A percentile compares a stretch with the other conserved stretches of the same genome.
These are phyloP conservation scores for Henricia sp. DNA, from an alignment of 53 echinoderm and acorn worm species.

Conservation along the genomic window DNA sequence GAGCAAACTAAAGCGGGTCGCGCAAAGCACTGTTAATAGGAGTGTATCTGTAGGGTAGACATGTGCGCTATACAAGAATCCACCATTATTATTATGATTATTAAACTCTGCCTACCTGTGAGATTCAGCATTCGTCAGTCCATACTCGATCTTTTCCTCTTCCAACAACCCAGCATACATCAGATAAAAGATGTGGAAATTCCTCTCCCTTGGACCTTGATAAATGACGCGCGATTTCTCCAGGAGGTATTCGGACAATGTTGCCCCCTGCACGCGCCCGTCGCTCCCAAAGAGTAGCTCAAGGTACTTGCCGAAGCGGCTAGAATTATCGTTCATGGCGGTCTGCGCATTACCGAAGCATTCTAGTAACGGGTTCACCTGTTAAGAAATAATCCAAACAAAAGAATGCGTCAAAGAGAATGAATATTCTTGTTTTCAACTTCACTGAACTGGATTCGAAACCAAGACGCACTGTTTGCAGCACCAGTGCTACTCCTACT, in stretches of 20 bases:
- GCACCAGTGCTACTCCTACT: too few species aligned
- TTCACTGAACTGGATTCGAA: too few species aligned
- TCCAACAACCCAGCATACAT: constrained; percentile 80
- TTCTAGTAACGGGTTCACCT: constrained; percentile 94
- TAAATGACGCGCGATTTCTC: constrained; percentile 90
- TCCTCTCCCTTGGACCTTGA: constrained; percentile 85
- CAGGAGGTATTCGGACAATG: constrained; percentile 85
- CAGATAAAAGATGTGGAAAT: constrained; percentile 96
- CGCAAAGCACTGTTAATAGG: too few species aligned
- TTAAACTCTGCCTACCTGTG: too few species aligned
- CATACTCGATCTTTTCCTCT: constrained; percentile 76
- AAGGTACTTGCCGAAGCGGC: constrained; percentile 93
- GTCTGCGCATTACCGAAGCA: constrained; percentile 98
- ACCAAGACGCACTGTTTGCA: too few species aligned
- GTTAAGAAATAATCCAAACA: too few species aligned
- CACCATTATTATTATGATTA: too few species aligned
- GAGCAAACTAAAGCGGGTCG: too few species aligned
- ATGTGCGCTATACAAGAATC: too few species aligned
- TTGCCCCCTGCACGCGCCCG: constrained; percentile 85
- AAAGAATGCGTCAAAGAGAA: too few species aligned
- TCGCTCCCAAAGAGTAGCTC: constrained; percentile 75
- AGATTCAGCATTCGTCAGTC: constrained; percentile 62
- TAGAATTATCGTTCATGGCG: constrained; percentile 95
- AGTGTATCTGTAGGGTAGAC: too few species aligned
- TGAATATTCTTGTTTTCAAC: too few species aligned